Base-by-base conservation (phyloP, 2,888 invertebrate genomes). In the Fabriciana adippe region DNA sequence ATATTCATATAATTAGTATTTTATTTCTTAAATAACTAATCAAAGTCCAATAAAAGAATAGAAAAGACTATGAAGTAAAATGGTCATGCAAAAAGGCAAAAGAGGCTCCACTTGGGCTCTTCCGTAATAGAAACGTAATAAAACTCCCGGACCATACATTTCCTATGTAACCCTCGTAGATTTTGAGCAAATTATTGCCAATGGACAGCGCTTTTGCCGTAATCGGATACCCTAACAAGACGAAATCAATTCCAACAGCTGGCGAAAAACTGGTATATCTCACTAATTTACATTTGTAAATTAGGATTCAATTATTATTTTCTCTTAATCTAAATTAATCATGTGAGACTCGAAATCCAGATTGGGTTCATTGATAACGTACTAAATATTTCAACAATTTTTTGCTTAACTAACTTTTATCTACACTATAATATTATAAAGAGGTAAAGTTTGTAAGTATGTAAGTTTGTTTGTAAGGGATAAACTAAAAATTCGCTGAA, bases 181-280 rank as follows among this genome's bases (percentile, higher is more conserved):
- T 55, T 66, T 60, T 50, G 47, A 47, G 53, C 60, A 55, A 66
- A 66, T 61, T 55, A 55, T 47, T 55, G 13, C 48, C 60, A 47
- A 61, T 55, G 55, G 21, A 50, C 55, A 55, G 21, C 35, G 48
- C 21, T 48, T 35, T 50, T 55, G 13, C 21, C n/a, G 59, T 61
- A 50, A 66, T 55, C 48, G 35, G 60, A 55, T 61, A 51, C 35
- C 51, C 61, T 53, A 61, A 50, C 59, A 59, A 21, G 59, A 18
- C 16, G 14, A 61, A 61, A 61, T 61, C 61, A 41, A 53, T 35
- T 53, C n/a, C 47, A 48, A 13, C 31, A 13, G 48, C 48, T 16
- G 26, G 16, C 26, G 21, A 47, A 48, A 55, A 59, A 48, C 47
- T 26, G 26, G 13, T 35, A 48, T 21, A 59, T 21, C 15, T 5